Evolutionary conservation across 2,113 vertebrate genomes (phyloP), one percentile per base, ranked within the genome.

Genomic region (Haplochromis vanheusdeni): DNA sequence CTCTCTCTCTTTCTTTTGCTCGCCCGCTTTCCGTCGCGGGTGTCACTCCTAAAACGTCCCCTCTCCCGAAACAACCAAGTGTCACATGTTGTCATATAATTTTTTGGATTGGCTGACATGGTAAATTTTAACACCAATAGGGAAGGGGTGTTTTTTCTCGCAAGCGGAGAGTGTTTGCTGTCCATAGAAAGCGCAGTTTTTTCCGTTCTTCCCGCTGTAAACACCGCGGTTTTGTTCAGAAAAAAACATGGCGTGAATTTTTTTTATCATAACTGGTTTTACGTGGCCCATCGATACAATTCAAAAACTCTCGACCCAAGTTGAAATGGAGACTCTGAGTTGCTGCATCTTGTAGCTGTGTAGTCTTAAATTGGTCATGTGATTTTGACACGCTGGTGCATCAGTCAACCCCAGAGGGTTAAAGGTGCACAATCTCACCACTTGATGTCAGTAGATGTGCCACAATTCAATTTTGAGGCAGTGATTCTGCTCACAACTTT

Each of bases 331-430:
- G 52, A 7, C 47, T 17, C 23, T 58, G 26, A 28, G 55, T 58
- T 6, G 55, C 55, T 58, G 55, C 26, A 28, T 58, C 13, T 58
- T 58, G 55, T 28, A 28, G 55, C 26, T 4, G 55, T 58, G 26
- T 28, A 3, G 4, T 51, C 17, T 19, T 51, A 51, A 58, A 58
- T 58, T 58, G 55, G 55, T 58, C 55, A 58, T 58, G 55, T 58
- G 55, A 58, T 58, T 58, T 58, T 58, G 23, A 58, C 4, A 0
- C 3, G 2, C 4, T 1, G 0, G 21, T 3, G 54, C 1, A 1
- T 8, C 54, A 56, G 54, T 56, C 54, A 56, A 14, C 12, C 14
- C 26, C 55, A 58, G 55, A 58, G 55, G 5, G 55, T 58, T 70
- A 37, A 68, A 68, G 33, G 10, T 37, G 6, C 19, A 68, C 33